Base-by-base conservation (phyloP, 2,113 vertebrate species). In the Recurvirostra avosetta region DNA sequence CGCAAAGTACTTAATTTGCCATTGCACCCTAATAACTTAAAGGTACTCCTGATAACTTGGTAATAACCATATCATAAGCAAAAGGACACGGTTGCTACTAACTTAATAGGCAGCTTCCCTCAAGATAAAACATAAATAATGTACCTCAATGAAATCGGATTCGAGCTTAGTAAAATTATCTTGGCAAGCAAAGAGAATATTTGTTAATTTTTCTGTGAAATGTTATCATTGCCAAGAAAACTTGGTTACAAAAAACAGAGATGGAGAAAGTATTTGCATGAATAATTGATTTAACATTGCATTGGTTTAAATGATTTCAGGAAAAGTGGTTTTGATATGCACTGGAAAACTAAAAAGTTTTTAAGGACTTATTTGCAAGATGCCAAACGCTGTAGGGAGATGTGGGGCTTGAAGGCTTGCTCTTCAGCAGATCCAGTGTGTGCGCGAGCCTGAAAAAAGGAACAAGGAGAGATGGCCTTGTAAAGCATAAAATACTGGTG, bases 181-280 rank as follows among this genome's bases (percentile, higher is more conserved):
- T 97, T 96, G 95, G 96, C 97, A 97, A 95, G 96, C 87, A 93
- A 96, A 80, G 84, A 96, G 95, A 92, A 79, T 92, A 94, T 97
- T 96, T 96, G 87, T 96, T 95, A 89, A 79, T 92, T 94, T 95
- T 95, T 88, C 94, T 94, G 84, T 95, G 96, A 94, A 97, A 96
- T 95, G 89, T 95, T 95, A 94, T 97, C 93, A 95, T 94, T 97
- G 97, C 97, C 96, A 97, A 95, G 95, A 94, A 95, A 95, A 96
- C 83, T 94, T 95, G 89, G 94, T 95, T 94, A 97, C 92, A 94
- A 96, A 93, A 95, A 96, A 14, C 78, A 95, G 88, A 96, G 97
- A 95, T 96, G 91, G 96, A 72, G 70, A 73, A 95, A 86, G 74
- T 96, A 87, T 95, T 95, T 96, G 91, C 91, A 87, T 97, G 92